Evolutionary conservation across 2,797 vertebrate genomes (phyloP).

Genomic region (Anas bahamensis): DNA sequence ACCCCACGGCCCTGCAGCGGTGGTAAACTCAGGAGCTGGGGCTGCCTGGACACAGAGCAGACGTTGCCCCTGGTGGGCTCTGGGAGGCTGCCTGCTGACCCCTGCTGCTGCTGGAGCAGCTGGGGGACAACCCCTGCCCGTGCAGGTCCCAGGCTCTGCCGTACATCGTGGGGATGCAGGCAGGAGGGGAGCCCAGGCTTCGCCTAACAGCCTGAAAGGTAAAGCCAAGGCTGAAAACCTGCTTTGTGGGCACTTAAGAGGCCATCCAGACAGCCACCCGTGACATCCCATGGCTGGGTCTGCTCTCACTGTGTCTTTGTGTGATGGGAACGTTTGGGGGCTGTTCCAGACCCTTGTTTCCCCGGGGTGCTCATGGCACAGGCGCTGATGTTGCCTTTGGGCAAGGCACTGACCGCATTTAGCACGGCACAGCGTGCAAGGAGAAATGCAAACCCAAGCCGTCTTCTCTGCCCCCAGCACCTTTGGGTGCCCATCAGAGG

Average conservation of each 20-base stretch:
- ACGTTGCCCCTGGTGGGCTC: background rate
- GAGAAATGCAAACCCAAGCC: background rate
- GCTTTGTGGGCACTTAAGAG: background rate
- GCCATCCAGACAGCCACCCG: background rate
- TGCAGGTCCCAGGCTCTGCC: background rate
- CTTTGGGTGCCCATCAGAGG: background rate
- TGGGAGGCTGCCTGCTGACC: background rate
- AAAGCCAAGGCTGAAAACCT: background rate
- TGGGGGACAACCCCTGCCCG: background rate
- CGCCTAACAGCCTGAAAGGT: background rate
- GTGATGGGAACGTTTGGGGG: background rate
- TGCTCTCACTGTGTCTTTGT: background rate
- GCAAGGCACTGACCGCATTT: background rate
- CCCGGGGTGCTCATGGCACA: background rate
- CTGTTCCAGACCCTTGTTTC: background rate
- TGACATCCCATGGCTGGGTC: background rate
- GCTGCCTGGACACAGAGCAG: constrained; percentile 35
- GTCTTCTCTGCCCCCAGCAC: background rate
- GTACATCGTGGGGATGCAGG: background rate
- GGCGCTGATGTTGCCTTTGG: background rate
- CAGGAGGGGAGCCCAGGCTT: background rate
- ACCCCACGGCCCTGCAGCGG: background rate
- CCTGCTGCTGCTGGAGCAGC: background rate
- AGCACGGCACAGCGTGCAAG: background rate
- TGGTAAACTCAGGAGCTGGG: accelerated